A percentile compares a stretch with the other conserved stretches of the same genome.
These are phyloP conservation scores for Pyrrhia umbra DNA, from an alignment of 2,888 invertebrate species.

Conservation along the genomic window DNA sequence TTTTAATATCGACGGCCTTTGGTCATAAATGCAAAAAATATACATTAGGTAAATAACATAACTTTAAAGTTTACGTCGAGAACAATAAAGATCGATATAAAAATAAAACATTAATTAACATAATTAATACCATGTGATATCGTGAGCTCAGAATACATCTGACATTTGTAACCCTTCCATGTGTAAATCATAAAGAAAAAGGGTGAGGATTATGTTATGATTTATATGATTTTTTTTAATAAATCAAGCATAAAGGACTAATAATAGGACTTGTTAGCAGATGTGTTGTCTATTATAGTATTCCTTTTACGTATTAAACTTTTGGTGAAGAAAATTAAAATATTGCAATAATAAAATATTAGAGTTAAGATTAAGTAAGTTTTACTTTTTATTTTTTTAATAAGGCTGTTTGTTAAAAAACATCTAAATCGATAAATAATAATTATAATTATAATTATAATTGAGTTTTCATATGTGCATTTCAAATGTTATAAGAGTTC, in stretches of 20 bases:
- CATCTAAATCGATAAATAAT: neutral
- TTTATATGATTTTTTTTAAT: slow-evolving; percentile 65
- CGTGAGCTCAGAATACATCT: slow-evolving; percentile 48
- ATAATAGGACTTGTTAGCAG: slow-evolving; percentile 53
- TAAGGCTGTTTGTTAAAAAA: neutral
- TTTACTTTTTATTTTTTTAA: no score
- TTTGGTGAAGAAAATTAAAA: no score
- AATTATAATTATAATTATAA: neutral
- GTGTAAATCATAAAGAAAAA: slow-evolving; percentile 74
- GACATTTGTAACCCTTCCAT: slow-evolving; percentile 62
- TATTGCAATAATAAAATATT: slow-evolving; percentile 19
- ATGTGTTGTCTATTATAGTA: slow-evolving; percentile 34
- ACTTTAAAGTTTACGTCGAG: neutral
- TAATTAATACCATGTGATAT: slow-evolving; percentile 65
- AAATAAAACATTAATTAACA: slow-evolving; percentile 54
- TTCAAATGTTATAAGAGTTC: no score
- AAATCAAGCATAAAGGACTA: slow-evolving; percentile 35
- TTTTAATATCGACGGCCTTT: no score
- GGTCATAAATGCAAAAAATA: no score
- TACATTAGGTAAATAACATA: no score
- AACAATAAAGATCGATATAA: slow-evolving; percentile 38
- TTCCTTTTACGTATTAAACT: neutral
- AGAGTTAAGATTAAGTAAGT: slow-evolving; percentile 11
- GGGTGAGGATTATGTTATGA: slow-evolving; percentile 70
- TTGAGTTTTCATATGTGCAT: no score